These are phyloP conservation scores for Chaenocephalus aceratus DNA, from an alignment of 2,113 vertebrate species.

Conservation along the genomic window DNA sequence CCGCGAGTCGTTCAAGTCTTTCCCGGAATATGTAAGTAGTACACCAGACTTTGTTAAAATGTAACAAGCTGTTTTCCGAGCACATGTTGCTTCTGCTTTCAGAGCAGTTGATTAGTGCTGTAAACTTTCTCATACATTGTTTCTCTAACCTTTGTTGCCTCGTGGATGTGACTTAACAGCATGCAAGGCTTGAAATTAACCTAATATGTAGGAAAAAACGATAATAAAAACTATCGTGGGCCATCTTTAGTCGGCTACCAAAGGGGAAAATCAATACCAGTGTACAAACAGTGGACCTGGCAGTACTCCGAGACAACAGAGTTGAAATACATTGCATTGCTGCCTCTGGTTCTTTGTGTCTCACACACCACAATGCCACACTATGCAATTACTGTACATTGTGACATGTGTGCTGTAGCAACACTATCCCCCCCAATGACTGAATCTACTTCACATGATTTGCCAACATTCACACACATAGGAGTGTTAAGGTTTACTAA, in stretches of 20 bases:
- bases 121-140: not conserved
- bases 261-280: not conserved
- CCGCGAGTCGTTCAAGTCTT: not conserved
- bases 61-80: not conserved
- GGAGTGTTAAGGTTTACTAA: not conserved
- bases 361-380: constrained; percentile 25
- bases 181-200: not conserved
- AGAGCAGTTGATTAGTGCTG: fast-evolving
- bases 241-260: not conserved
- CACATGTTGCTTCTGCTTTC: not conserved
- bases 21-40: constrained; percentile 49
- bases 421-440: not conserved
- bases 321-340: constrained; percentile 10
- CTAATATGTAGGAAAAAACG: not conserved
- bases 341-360: constrained; percentile 43
- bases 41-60: constrained; percentile 1
- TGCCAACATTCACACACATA: not conserved
- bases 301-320: not conserved
- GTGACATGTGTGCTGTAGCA: not conserved
- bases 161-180: constrained; percentile 27
- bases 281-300: not conserved
- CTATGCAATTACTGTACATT: not conserved
- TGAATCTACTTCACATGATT: not conserved
- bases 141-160: constrained; percentile 18
- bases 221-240: not conserved